These are phyloP conservation scores for Cenopis cana DNA, from an alignment of 2,888 invertebrate genomes.

Conservation along the genomic window DNA sequence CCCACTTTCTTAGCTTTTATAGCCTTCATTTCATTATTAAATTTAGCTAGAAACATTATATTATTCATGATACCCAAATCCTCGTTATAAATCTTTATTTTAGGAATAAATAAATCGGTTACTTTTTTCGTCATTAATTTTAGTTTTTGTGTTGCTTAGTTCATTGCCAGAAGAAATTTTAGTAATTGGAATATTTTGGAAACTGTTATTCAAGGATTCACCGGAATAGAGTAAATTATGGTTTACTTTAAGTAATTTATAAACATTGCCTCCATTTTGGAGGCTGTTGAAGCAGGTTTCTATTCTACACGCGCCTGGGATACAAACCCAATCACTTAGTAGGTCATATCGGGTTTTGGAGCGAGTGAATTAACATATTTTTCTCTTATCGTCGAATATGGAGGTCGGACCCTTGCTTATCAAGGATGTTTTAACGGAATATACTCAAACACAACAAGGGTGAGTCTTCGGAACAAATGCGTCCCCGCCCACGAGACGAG, in stretches of 20 bases:
- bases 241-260: slow-evolving; percentile 68
- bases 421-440: slow-evolving; percentile 76
- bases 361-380: slow-evolving; percentile 81
- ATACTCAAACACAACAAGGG: slow-evolving; percentile 69
- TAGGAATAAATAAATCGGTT: slow-evolving; percentile 48
- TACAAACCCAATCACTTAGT: slow-evolving; percentile 83
- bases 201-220: slow-evolving; percentile 12
- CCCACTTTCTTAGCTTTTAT: slow-evolving; percentile 65
- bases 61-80: slow-evolving; percentile 47
- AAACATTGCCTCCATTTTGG: slow-evolving; percentile 76
- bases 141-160: slow-evolving; percentile 12
- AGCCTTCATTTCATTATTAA: slow-evolving; percentile 54
- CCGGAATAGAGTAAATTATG: slow-evolving; percentile 4
- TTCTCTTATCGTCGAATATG: slow-evolving; percentile 81
- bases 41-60: slow-evolving; percentile 57
- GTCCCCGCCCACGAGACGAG: slow-evolving; percentile 79
- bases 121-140: slow-evolving; percentile 36
- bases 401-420: slow-evolving; percentile 75
- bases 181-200: slow-evolving; percentile 20
- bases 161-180: slow-evolving; percentile 9
- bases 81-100: slow-evolving; percentile 49
- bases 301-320: slow-evolving; percentile 78
- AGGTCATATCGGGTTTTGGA: slow-evolving; percentile 78
- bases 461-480: slow-evolving; percentile 72
- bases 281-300: slow-evolving; percentile 60